A percentile compares a stretch with the other conserved stretches of the same genome.
phyloP scores from a whole-genome alignment of 2,113 vertebrate species.

The Phalacrocorax brasilianus region DNA sequence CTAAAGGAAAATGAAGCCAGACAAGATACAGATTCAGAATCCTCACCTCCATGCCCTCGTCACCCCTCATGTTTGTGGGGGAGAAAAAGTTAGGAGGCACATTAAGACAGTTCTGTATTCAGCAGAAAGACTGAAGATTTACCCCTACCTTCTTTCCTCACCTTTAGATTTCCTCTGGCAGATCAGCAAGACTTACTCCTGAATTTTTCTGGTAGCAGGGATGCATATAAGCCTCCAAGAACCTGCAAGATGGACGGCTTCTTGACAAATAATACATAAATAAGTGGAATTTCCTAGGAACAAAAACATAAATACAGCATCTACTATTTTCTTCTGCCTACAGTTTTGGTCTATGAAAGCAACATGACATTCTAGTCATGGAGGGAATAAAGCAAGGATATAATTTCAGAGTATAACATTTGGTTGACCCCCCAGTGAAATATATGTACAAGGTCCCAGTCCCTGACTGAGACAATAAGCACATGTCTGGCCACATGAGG shows the following conservation, averaged over 20 bases:
- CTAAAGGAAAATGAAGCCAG: background rate
- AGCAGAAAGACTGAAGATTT: background rate
- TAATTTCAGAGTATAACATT: background rate
- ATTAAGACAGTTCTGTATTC: background rate
- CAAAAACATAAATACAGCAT: background rate
- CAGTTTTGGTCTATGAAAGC: background rate
- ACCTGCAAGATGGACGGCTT: background rate
- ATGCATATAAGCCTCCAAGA: background rate
- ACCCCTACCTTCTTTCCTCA: background rate
- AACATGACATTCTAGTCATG: background rate
- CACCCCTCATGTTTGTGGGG: rapidly evolving
- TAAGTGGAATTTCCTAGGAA: background rate
- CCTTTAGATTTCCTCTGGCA: background rate
- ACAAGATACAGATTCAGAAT: background rate
- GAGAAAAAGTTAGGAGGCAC: background rate
- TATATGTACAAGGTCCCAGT: background rate
- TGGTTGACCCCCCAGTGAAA: background rate
- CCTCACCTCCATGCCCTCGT: background rate
- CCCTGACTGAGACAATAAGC: background rate
- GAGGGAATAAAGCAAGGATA: background rate
- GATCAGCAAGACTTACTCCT: background rate
- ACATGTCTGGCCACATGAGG: background rate
- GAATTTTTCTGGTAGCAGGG: background rate
- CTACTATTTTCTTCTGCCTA: background rate
- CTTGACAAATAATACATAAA: background rate